These are phyloP conservation scores for Apocrypta bakeri DNA, from an alignment of 1,140 invertebrate species.

Conservation along the genomic window DNA sequence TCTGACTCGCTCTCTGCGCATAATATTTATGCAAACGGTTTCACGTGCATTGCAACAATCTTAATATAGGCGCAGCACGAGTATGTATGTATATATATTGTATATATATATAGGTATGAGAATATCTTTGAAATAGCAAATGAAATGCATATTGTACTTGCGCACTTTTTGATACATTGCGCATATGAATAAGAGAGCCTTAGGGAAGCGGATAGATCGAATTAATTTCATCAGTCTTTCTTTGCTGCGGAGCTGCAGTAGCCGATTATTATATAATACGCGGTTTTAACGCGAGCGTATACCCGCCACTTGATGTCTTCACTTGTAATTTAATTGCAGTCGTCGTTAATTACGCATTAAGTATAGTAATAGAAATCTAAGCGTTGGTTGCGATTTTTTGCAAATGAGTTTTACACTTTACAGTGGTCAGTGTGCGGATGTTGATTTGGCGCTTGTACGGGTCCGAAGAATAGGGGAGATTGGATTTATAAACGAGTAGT, in stretches of 20 bases:
- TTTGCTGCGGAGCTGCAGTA: too few relatives aligned
- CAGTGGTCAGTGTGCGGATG: too few relatives aligned
- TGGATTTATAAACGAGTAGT: not conserved
- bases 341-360: not conserved
- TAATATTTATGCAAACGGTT: too few relatives aligned
- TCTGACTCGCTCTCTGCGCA: not conserved
- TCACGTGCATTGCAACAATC: too few relatives aligned
- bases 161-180: not conserved
- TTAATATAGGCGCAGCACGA: too few relatives aligned
- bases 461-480: not conserved
- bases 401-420: too few relatives aligned
- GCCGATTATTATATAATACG: not conserved
- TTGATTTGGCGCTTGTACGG: too few relatives aligned
- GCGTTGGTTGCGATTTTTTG: not conserved
- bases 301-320: not conserved
- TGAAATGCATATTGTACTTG: not conserved
- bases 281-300: not conserved
- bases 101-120: too few relatives aligned
- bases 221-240: not conserved
- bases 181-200: not conserved
- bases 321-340: not conserved
- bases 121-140: too few relatives aligned
- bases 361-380: not conserved
- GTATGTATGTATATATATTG: too few relatives aligned
- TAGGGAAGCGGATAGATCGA: not conserved